Percentiles rank a stretch among this genome's conserved stretches.
Conservation (phyloP, 2,797 vertebrate species). For the Molossus molossus region DNA sequence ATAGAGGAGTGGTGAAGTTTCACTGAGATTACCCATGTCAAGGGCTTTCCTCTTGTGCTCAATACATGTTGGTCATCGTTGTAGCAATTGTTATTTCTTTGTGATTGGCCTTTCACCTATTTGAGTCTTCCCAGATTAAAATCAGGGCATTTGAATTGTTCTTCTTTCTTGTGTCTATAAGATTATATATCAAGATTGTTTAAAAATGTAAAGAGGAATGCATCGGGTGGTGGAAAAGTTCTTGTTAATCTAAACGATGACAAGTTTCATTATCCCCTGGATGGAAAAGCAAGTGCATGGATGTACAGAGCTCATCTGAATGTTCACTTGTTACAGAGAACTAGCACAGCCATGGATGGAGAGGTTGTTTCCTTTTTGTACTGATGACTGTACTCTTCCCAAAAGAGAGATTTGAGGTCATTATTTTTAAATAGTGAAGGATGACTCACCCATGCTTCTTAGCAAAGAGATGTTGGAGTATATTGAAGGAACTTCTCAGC, state of each 20-base stretch:
- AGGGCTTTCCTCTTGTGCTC: neutral
- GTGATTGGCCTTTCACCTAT: neutral
- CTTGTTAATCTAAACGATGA: neutral
- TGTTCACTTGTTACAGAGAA: neutral
- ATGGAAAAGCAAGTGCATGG: neutral
- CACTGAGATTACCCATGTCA: neutral
- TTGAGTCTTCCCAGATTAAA: neutral
- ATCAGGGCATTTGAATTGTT: slow-evolving; percentile 22
- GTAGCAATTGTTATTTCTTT: neutral
- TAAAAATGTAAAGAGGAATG: neutral
- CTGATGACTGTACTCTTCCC: neutral
- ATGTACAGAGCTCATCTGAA: neutral
- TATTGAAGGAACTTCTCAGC: neutral
- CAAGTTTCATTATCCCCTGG: neutral
- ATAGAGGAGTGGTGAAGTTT: neutral
- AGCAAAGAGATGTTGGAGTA: neutral
- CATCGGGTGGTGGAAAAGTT: neutral
- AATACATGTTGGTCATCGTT: neutral
- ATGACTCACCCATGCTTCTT: neutral
- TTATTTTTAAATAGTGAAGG: neutral
- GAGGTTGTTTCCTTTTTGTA: neutral
- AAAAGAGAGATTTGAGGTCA: neutral
- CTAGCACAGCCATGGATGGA: neutral
- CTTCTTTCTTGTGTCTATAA: slow-evolving; percentile 19
- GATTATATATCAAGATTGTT: neutral